Evolutionary conservation across 2,113 vertebrate genomes (phyloP).

Genomic region (Gobio gobio): DNA sequence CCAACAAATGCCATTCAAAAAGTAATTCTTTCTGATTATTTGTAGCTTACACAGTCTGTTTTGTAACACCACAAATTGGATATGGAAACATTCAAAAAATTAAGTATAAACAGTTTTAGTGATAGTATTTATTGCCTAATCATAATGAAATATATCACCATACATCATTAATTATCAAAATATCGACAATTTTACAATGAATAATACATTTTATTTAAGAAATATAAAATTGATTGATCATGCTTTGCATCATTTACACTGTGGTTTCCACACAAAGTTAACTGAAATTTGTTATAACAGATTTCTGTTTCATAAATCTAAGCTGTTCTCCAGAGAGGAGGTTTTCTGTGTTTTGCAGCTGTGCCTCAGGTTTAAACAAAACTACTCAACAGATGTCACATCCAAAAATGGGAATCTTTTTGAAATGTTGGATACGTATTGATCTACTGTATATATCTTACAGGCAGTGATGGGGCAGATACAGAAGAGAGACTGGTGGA

Average conservation of each 20-base stretch:
- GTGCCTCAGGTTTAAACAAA: slow-evolving; percentile 10
- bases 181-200: background rate
- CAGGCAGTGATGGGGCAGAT: slow-evolving; percentile 84
- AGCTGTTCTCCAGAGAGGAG: background rate
- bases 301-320: background rate
- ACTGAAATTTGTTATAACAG: background rate
- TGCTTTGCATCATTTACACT: background rate
- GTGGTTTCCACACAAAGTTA: background rate
- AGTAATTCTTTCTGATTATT: too few relatives aligned
- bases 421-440: slow-evolving; percentile 1
- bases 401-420: background rate
- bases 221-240: too few relatives aligned
- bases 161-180: background rate
- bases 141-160: background rate
- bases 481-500: slow-evolving; percentile 93
- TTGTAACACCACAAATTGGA: too few relatives aligned
- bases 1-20: too few relatives aligned
- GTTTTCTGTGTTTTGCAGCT: slow-evolving; percentile 28
- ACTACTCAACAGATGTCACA: background rate
- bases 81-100: too few relatives aligned
- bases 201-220: background rate
- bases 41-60: too few relatives aligned
- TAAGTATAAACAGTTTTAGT: background rate
- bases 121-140: background rate
- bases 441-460: slow-evolving; percentile 24